Conservation (phyloP, 2,797 vertebrate genomes). For the Loris lydekkerianus region DNA sequence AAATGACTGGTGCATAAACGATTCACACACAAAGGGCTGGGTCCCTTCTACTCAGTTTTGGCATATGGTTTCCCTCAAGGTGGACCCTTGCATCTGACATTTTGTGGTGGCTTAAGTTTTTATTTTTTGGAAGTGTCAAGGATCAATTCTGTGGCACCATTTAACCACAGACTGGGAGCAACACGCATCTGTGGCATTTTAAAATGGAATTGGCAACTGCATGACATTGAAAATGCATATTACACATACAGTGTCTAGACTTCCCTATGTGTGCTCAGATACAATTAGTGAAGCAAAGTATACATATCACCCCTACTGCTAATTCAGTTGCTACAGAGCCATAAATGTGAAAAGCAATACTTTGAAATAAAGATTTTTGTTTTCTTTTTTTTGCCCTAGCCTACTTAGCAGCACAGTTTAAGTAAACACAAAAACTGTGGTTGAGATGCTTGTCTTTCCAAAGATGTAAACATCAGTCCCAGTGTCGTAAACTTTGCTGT, state of each 20-base stretch:
- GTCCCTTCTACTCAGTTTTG: constrained; percentile 87
- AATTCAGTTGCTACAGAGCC: constrained; percentile 91
- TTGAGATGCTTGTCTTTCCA: constrained; percentile 89
- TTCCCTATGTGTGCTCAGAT: constrained; percentile 91
- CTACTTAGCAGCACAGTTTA: constrained; percentile 91
- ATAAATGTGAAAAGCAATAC: constrained; percentile 90
- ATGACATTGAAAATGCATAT: constrained; percentile 90
- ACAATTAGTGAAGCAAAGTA: constrained; percentile 91
- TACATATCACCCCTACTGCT: constrained; percentile 90
- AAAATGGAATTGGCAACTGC: constrained; percentile 89
- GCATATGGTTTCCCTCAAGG: constrained; percentile 84
- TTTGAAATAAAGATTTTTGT: constrained; percentile 89
- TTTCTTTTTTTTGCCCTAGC: constrained; percentile 87
- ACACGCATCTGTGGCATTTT: constrained; percentile 91
- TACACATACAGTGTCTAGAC: constrained; percentile 92
- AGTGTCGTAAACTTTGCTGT: constrained; percentile 90
- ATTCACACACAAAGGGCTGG: constrained; percentile 86
- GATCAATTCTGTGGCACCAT: constrained; percentile 86
- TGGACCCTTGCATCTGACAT: constrained; percentile 86
- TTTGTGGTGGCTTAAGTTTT: constrained; percentile 85
- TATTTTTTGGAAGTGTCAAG: constrained; percentile 81
- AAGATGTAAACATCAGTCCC: constrained; percentile 92
- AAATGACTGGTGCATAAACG: constrained; percentile 84
- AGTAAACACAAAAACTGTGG: constrained; percentile 90
- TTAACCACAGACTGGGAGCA: constrained; percentile 88